These are phyloP conservation scores for Drosophila hamatofila DNA, from an alignment of 2,888 invertebrate genomes.

Conservation along the genomic window DNA sequence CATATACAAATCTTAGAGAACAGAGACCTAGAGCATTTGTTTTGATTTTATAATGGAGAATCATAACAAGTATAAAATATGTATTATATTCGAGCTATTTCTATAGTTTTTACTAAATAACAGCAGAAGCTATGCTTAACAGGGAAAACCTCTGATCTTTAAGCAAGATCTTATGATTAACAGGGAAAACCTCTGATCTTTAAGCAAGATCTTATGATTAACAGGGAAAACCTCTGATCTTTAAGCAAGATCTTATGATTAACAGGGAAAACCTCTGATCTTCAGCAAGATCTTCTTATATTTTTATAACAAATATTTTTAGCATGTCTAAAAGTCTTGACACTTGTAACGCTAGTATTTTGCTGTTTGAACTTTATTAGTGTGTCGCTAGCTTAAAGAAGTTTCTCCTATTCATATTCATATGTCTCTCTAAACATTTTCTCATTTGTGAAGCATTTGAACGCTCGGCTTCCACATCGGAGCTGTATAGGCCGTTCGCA, in stretches of 20 bases:
- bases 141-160: not conserved
- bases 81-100: too few species aligned
- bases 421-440: slow-evolving; percentile 14
- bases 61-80: too few species aligned
- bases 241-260: not conserved
- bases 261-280: not conserved
- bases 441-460: slow-evolving; percentile 77
- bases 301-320: not conserved
- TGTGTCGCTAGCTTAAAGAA: not conserved
- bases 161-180: not conserved
- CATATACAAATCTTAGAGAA: too few species aligned
- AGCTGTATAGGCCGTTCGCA: slow-evolving; percentile 78
- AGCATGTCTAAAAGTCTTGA: slow-evolving; percentile 1
- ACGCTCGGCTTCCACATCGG: slow-evolving; percentile 83
- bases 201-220: not conserved
- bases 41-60: too few species aligned
- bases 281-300: not conserved
- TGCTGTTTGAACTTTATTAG: slow-evolving; percentile 21
- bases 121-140: too few species aligned
- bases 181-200: not conserved
- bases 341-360: slow-evolving; percentile 22
- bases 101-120: too few species aligned
- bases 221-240: not conserved
- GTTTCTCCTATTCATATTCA: not conserved
- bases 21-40: too few species aligned